Conservation (phyloP, 2,797 vertebrate genomes). For the Fratercula arctica region DNA sequence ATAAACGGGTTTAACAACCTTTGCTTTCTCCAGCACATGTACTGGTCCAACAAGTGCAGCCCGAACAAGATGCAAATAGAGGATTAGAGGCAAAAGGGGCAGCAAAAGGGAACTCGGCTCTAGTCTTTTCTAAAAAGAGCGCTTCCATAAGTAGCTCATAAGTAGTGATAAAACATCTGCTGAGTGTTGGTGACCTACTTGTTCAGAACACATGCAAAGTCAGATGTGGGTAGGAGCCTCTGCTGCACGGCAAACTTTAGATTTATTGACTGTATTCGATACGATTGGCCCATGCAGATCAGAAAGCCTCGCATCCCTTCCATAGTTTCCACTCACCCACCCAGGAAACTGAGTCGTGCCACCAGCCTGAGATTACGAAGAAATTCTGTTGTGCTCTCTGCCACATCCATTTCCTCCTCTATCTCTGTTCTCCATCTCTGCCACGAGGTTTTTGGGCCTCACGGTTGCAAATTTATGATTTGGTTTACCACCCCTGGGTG, state of each 20-base stretch:
- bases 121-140: not conserved
- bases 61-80: not conserved
- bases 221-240: not conserved
- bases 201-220: not conserved
- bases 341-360: not conserved
- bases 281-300: accelerated
- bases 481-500: not conserved
- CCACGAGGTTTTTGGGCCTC: not conserved
- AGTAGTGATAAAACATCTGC: not conserved
- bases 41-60: not conserved
- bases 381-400: not conserved
- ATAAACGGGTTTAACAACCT: not conserved
- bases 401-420: not conserved
- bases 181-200: not conserved
- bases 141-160: not conserved
- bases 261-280: accelerated
- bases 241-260: not conserved
- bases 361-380: not conserved
- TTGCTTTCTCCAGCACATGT: not conserved
- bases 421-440: not conserved
- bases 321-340: not conserved
- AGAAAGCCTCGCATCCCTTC: not conserved
- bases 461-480: not conserved
- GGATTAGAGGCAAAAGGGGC: not conserved
- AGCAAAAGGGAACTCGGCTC: not conserved